Evolutionary conservation across 1,140 invertebrate species (phyloP).

Genomic region (Sipha flava): DNA sequence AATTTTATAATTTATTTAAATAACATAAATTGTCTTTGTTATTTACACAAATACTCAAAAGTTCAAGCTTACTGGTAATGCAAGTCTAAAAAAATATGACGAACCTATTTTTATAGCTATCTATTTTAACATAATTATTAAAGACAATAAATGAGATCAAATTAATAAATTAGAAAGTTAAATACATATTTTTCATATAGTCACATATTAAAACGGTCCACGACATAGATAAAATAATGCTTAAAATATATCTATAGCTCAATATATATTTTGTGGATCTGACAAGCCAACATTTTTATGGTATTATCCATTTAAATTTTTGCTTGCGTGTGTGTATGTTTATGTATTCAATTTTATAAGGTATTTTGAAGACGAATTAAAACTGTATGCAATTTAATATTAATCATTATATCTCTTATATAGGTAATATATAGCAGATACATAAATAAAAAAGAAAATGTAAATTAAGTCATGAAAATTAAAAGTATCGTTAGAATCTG

Average conservation of each 20-base stretch:
- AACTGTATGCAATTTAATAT: background rate
- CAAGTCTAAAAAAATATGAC: no score
- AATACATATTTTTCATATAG: background rate
- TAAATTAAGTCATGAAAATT: background rate
- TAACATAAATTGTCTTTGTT: no score
- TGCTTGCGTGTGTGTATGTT: background rate
- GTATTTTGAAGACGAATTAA: background rate
- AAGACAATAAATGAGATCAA: background rate
- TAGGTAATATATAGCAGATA: background rate
- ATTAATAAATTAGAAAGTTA: background rate
- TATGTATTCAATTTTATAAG: no score
- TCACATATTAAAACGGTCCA: no score
- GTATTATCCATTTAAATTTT: no score
- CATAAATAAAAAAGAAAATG: background rate
- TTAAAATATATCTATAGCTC: background rate
- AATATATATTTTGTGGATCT: background rate
- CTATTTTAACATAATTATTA: no score
- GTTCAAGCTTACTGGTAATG: no score
- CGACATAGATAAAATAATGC: background rate
- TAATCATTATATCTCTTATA: background rate
- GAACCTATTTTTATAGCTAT: no score
- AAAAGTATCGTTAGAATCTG: background rate
- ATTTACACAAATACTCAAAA: no score
- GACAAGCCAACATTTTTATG: background rate
- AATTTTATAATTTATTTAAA: no score